phyloP scores from a whole-genome alignment of 2,797 vertebrate species.

The Poeciliopsis turneri region DNA sequence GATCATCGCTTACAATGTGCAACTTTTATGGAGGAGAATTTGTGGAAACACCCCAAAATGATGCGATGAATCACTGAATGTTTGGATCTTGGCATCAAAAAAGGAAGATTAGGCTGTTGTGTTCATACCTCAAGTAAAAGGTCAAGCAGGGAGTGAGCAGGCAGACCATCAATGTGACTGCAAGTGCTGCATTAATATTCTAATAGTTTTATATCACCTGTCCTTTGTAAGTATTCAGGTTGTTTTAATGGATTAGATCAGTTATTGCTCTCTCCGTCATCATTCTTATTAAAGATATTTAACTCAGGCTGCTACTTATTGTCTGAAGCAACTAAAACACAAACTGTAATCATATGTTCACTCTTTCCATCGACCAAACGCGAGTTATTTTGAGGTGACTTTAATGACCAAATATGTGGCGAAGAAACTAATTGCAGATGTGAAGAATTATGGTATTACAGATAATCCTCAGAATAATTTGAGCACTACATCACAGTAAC shows the following conservation, averaged over 20 bases:
- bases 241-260: not conserved
- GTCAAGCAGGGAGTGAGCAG: not conserved
- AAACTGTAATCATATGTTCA: not conserved
- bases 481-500: not conserved
- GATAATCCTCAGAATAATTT: not conserved
- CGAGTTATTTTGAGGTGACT: not conserved
- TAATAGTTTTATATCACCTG: no score
- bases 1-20: not conserved
- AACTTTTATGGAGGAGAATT: not conserved
- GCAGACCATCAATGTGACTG: not conserved
- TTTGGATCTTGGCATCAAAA: not conserved
- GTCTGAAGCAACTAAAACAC: not conserved
- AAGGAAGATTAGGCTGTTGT: not conserved
- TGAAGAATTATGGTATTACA: not conserved
- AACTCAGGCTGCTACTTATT: not conserved
- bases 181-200: not conserved
- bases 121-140: not conserved
- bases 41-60: not conserved
- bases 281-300: not conserved
- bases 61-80: no score
- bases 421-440: not conserved
- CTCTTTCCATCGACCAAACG: not conserved
- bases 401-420: not conserved
- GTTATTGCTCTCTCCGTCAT: not conserved
- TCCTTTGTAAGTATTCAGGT: not conserved